A percentile compares a stretch with the other conserved stretches of the same genome.
Conservation (phyloP, 2,113 vertebrate genomes). For the human region GRCh38 chr20:31354501-31355000, state of each 20-base stretch:
- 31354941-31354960: background rate
- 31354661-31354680: background rate
- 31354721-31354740: background rate
- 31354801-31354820: background rate
- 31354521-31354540: background rate
- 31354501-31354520: background rate
- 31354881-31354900: background rate
- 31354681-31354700: background rate
- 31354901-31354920: background rate
- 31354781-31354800: slow-evolving; percentile 36
- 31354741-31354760: background rate
- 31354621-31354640: background rate
- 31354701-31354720: background rate
- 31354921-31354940: background rate
- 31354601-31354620: background rate
- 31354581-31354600: background rate
- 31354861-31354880: background rate
- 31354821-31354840: background rate
- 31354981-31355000: background rate
- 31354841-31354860: background rate
- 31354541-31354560: background rate
- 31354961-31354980: background rate
- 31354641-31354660: background rate
- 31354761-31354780: background rate
- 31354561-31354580: background rate